A percentile compares a stretch with the other conserved stretches of the same genome.
Evolutionary conservation across 1,140 invertebrate genomes (phyloP).

Genomic region (Cotesia typhae): DNA sequence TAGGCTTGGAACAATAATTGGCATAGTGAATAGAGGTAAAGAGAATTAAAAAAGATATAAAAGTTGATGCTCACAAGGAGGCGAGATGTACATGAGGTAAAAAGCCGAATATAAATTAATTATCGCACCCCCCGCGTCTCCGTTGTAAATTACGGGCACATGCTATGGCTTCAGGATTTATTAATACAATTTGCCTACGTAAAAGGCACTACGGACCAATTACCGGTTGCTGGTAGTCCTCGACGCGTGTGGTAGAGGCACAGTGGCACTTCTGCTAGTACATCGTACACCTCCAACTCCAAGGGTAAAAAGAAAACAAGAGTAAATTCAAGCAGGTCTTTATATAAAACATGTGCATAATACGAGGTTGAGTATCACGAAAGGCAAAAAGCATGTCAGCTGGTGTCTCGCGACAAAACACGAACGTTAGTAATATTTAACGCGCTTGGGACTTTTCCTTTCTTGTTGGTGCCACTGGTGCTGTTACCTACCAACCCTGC

Average conservation of each 20-base stretch:
- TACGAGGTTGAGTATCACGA: slow-evolving; percentile 7
- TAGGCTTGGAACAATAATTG: slow-evolving; percentile 19
- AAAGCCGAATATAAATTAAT: slow-evolving; percentile 41
- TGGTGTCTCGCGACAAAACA: background rate
- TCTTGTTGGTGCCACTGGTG: slow-evolving; percentile 4
- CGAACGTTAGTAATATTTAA: slow-evolving; percentile 33
- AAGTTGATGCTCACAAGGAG: background rate
- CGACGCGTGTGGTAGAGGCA: slow-evolving; percentile 32
- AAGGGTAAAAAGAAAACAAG: background rate
- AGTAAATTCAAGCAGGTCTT: background rate
- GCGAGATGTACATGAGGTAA: background rate
- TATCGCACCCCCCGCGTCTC: slow-evolving; percentile 39
- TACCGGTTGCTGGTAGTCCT: slow-evolving; percentile 42
- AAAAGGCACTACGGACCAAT: slow-evolving; percentile 46
- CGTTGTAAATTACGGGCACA: slow-evolving; percentile 40
- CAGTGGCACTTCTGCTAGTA: slow-evolving; percentile 20
- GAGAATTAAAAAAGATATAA: background rate
- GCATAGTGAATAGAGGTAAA: background rate
- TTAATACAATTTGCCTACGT: slow-evolving; percentile 46
- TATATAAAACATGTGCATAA: slow-evolving; percentile 18
- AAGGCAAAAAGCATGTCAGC: slow-evolving; percentile 27
- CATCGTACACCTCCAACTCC: slow-evolving; percentile 1
- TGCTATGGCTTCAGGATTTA: slow-evolving; percentile 40
- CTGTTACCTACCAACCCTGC: background rate
- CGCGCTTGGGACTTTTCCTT: slow-evolving; percentile 7